Evolutionary conservation across 1,140 invertebrate genomes (phyloP).

Genomic region (Laodelphax striatellus): DNA sequence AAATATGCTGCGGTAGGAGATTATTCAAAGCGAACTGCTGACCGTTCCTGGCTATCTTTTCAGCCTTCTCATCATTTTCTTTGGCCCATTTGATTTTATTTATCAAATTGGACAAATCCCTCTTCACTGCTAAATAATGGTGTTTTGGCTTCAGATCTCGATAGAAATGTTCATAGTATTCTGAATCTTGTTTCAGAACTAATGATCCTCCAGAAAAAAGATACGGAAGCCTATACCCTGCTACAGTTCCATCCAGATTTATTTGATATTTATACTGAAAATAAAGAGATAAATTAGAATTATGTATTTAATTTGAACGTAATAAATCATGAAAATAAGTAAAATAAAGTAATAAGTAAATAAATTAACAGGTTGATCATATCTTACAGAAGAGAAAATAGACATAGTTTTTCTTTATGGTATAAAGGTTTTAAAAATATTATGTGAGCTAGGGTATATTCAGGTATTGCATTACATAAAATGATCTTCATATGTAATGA

Average conservation of each 20-base stretch:
- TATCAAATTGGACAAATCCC: conserved; percentile 68
- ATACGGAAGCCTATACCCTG: conserved; percentile 89
- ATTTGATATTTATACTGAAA: conserved; percentile 92
- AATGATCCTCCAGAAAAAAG: conserved; percentile 74
- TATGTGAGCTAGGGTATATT: no score
- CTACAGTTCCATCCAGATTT: conserved; percentile 91
- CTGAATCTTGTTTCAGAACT: conserved; percentile 85
- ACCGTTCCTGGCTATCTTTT: conserved; percentile 57
- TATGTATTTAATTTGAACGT: no score
- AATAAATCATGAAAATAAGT: no score
- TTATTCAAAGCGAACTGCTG: conserved; percentile 62
- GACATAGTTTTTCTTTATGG: no score
- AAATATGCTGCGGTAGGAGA: conserved; percentile 72
- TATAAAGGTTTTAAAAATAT: no score
- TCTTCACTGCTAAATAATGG: conserved; percentile 77
- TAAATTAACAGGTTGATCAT: no score
- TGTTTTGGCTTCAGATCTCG: conserved; percentile 53
- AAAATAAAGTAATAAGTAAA: no score
- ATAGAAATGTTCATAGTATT: conserved; percentile 94
- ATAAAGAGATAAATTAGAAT: conserved; percentile 17
- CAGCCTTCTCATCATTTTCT: conserved; percentile 58
- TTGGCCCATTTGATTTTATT: conserved; percentile 71
- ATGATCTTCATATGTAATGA: no score
- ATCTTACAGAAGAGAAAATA: no score
- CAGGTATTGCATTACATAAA: no score